These are phyloP conservation scores for Spilarctia lutea DNA, from an alignment of 2,888 invertebrate species.

Conservation along the genomic window DNA sequence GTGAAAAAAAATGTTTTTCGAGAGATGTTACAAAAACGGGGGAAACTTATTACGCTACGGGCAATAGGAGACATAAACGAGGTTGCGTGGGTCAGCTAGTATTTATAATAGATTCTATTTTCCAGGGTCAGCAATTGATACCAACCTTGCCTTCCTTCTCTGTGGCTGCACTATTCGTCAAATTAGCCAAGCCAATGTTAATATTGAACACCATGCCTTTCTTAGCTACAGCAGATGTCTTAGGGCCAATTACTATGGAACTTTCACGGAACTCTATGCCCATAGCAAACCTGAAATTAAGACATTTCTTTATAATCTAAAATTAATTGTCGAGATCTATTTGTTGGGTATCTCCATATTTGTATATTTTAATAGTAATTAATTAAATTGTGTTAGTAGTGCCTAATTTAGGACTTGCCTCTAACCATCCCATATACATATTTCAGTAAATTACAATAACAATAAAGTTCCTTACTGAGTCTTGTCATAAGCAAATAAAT, in stretches of 20 bases:
- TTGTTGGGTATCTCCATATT: background rate
- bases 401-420: background rate
- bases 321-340: background rate
- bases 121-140: background rate
- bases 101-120: background rate
- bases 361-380: background rate
- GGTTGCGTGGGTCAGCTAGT: too few relatives aligned
- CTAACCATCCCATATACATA: too few relatives aligned
- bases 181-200: constrained; percentile 95
- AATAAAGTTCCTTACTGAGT: too few relatives aligned
- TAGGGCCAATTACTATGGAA: constrained; percentile 96
- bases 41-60: too few relatives aligned
- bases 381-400: background rate
- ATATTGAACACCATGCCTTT: constrained; percentile 99
- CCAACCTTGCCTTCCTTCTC: constrained; percentile 94
- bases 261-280: constrained; percentile 99
- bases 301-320: background rate
- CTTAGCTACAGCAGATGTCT: constrained; percentile 91
- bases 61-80: too few relatives aligned
- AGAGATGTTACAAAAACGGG: too few relatives aligned
- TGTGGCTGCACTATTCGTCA: constrained; percentile 92
- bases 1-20: too few relatives aligned
- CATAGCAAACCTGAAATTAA: constrained; percentile 92
- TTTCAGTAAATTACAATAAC: too few relatives aligned
- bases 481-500: too few relatives aligned